Evolutionary conservation across 2,113 vertebrate genomes (phyloP), one percentile per base, ranked within the genome.

Genomic region (Dasyprocta punctata): DNA sequence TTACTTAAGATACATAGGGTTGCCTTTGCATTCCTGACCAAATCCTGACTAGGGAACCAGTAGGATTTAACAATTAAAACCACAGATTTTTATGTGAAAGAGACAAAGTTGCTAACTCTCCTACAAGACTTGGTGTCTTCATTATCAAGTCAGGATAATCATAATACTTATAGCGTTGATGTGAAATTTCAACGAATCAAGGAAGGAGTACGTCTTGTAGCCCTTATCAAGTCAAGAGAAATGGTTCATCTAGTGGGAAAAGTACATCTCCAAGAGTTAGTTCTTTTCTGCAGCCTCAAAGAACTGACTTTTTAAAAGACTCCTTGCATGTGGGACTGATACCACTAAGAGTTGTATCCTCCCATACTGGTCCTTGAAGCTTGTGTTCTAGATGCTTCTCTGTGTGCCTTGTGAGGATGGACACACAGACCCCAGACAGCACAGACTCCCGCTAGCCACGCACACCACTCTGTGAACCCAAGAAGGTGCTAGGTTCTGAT

Each of bases 381-480:
- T 63, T n/a, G 36, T 24, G 6, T 47, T 73, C 24, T 14, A 63
- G 47, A 20, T 28, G 16, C 12, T 26, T 38, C 12, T 10, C 38
- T 69, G 30, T 75, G 38, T 47, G 36, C 4, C 73, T 83, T 36
- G 52, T n/a, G 16, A 75, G 19, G 10, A 41, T 0, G 33, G 28
- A 44, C 44, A 36, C 26, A 85, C 4, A 38, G 36, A 26, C 7
- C 17, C 52, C 13, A 38, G 24, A 49, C 2, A 22, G 2, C 22
- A 4, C 0, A 12, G 7, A 10, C 20, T 65, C 44, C 73, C 19
- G 0, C 6, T 14, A 26, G 22, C 63, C 65, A n/a, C 63, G 28
- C 16, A 11, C 28, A 28, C 24, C 44, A 47, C 41, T 69, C 44
- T 30, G 67, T 36, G 26, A 84, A 28, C 38, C 33, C 30, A 28